Base-by-base conservation (phyloP, 64 coral and sea anemone species). In the Montipora sp. region DNA sequence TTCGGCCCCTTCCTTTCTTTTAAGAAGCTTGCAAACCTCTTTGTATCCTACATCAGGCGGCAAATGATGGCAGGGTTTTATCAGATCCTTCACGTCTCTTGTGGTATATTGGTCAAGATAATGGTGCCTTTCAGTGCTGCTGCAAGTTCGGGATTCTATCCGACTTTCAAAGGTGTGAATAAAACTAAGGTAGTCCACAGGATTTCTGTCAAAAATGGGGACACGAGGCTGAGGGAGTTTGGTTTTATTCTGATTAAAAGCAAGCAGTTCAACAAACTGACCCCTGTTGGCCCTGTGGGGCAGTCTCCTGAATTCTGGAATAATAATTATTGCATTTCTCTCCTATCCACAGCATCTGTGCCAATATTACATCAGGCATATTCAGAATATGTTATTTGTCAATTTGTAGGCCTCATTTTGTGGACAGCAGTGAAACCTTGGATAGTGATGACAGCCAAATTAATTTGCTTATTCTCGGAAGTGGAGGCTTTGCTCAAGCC, bases 401-500 rank as follows among this genome's bases (percentile, higher is more conserved):
- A 36, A 36, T 36, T 93, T 57, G 36, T 69, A 97, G 95, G 57
- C 95, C 95, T 45, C 85, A 94, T 19, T 97, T 87, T 89, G 86
- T 92, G 88, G 95, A 93, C 7, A 97, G 95, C 18, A 85, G 90
- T 66, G 95, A 97, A 58, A 97, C 95, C 5, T 78, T 97, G 7
- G 95, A 94, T 75, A 97, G 95, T 77, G 95, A 97, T 14, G 95
- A 97, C 46, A 97, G 85, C 71, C 95, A 97, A 55, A 78, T 97
- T 23, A 97, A 87, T 51, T 75, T 97, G 8, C 18, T 91, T 0
- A 61, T 97, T 46, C 78, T 97, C 1, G 95, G 95, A 14, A 73
- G 76, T 89, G 77, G 88, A 19, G 92, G 92, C n/a, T 74, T 94
- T 50, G 92, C 92, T 10, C 92, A 97, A 47, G 89, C 83, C 43